phyloP scores from a whole-genome alignment of 1,140 invertebrate genomes.

The Oedothorax gibbosus region DNA sequence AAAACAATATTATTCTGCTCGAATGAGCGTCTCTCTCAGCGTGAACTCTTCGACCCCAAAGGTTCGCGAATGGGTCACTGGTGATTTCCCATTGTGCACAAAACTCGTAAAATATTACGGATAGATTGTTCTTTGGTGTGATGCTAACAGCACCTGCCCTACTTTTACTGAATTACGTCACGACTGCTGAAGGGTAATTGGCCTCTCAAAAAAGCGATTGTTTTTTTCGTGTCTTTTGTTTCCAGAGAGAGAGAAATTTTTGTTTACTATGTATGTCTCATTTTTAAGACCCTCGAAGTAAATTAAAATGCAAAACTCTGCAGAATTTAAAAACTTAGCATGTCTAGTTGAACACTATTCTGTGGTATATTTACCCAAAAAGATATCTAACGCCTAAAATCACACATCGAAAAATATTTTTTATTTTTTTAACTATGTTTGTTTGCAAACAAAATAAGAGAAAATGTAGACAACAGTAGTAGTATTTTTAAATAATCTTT shows the following conservation, averaged over 20 bases:
- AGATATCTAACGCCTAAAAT: no score
- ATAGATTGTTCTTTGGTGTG: neutral
- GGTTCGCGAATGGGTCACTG: slow-evolving; percentile 5
- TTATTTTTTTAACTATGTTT: no score
- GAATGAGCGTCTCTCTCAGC: neutral
- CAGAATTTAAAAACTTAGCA: no score
- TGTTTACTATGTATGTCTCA: neutral
- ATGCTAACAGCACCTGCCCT: slow-evolving; percentile 13
- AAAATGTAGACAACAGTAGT: no score
- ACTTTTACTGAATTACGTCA: slow-evolving; percentile 20
- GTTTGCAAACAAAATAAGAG: no score
- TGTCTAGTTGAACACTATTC: no score
- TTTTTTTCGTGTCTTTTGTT: slow-evolving; percentile 21
- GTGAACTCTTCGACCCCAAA: slow-evolving; percentile 24
- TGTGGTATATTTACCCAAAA: no score
- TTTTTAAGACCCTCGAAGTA: no score
- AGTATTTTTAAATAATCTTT: no score
- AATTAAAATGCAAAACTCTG: no score
- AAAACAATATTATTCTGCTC: slow-evolving; percentile 41
- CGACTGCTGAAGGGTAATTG: neutral
- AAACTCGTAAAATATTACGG: neutral
- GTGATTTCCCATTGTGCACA: neutral
- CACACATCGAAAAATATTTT: no score
- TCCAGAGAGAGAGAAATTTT: neutral
- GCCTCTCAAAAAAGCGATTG: slow-evolving; percentile 10